Conservation (phyloP, 2,888 invertebrate species). For the Parnassius apollo region DNA sequence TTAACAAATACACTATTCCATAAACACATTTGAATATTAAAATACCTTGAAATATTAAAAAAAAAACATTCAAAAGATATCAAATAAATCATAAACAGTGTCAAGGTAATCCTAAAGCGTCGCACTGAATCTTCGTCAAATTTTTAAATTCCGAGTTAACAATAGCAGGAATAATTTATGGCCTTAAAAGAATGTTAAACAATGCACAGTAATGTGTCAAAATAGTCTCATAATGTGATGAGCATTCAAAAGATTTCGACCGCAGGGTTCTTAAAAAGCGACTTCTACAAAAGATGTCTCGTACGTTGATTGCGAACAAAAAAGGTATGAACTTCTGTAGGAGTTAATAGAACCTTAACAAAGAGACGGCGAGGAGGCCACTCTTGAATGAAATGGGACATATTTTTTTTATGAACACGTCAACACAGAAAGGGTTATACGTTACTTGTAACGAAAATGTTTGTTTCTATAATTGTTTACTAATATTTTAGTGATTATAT, state of each 20-base stretch:
- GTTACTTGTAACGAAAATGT: constrained; percentile 2
- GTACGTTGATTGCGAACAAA: constrained; percentile 48
- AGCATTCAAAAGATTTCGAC: constrained; percentile 39
- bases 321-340: constrained; percentile 77
- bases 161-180: constrained; percentile 64
- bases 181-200: constrained; percentile 64
- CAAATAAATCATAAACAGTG: constrained; percentile 62
- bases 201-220: constrained; percentile 75
- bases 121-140: constrained; percentile 65
- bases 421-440: constrained; percentile 13
- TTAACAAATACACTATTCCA: neutral
- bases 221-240: constrained; percentile 70
- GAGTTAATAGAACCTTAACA: constrained; percentile 68
- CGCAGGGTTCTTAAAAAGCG: constrained; percentile 38
- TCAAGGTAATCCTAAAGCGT: constrained; percentile 58
- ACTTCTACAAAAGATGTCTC: constrained; percentile 46
- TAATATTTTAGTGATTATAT: too few species aligned
- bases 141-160: constrained; percentile 40
- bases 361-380: constrained; percentile 44
- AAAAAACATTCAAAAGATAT: constrained; percentile 38
- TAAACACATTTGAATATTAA: neutral
- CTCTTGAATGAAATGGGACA: constrained; percentile 53
- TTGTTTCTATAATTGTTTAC: constrained; percentile 14
- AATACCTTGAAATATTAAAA: neutral
- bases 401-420: constrained; percentile 23